Evolutionary conservation across 2,888 invertebrate species (phyloP).

Genomic region (Cheilosia grossa): DNA sequence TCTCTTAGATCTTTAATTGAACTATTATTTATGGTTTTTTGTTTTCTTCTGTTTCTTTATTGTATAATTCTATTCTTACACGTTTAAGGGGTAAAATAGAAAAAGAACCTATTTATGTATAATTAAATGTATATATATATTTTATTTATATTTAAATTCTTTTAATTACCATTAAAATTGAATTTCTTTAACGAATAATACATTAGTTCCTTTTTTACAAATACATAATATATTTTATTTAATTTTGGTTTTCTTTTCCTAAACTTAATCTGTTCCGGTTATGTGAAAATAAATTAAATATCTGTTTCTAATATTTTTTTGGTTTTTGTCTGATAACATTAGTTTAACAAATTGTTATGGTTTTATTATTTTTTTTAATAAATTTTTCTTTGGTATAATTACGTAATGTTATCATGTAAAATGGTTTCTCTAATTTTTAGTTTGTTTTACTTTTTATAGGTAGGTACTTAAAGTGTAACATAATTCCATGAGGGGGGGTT

Average conservation of each 20-base stretch:
- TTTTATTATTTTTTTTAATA: conserved; percentile 21
- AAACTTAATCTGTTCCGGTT: conserved; percentile 33
- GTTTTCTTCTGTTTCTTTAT: conserved; percentile 16
- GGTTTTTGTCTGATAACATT: conserved; percentile 12
- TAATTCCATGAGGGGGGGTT: conserved; percentile 14
- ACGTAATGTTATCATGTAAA: conserved; percentile 49
- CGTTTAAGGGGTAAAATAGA: conserved; percentile 69
- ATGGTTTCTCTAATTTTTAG: conserved; percentile 2
- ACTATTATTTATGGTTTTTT: conserved; percentile 48
- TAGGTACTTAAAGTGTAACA: conserved; percentile 74
- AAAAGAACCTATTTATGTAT: conserved; percentile 68
- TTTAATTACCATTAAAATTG: conserved; percentile 54
- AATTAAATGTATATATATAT: conserved; percentile 64
- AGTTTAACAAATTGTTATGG: conserved; percentile 40
- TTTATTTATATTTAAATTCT: conserved; percentile 59
- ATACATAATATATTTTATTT: conserved; percentile 5
- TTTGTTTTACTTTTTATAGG: conserved; percentile 48
- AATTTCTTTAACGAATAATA: conserved; percentile 40
- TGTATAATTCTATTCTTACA: conserved; percentile 69
- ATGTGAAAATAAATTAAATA: conserved; percentile 53
- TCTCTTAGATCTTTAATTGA: conserved; percentile 67
- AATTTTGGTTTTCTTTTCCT: conserved; percentile 5
- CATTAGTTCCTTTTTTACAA: conserved; percentile 37
- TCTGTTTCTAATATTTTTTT: conserved; percentile 37
- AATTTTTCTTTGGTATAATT: conserved; percentile 41